Base-by-base conservation (phyloP, 2,888 invertebrate genomes). In the Heliconius aoede region DNA sequence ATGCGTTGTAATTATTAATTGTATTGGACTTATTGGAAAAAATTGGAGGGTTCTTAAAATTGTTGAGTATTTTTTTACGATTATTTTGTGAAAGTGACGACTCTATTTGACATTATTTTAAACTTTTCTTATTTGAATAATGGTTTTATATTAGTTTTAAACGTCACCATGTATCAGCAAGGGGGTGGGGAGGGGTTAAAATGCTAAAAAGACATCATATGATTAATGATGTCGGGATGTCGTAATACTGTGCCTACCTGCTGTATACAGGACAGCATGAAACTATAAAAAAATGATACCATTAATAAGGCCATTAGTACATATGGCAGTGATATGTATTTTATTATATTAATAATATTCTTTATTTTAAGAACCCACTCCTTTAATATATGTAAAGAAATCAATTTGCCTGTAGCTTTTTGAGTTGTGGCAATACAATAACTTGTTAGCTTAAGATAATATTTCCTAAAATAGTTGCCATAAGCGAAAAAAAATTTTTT, bases 381-480 rank as follows among this genome's bases (percentile, higher is more conserved):
- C n/a, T n/a, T n/a, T n/a, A n/a, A 69, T 15, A 69, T 55, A 36
- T 51, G 28, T n/a, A 28, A 28, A n/a, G 24, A 68, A 68, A 28
- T 51, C 30, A 32, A 32, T 69, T 69, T 69, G 69, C 69, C 69
- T 69, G 55, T 55, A 32, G 69, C 30, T 71, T 30, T 46, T 74
- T 71, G 18, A 58, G 26, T 64, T 69, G 67, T 73, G 77, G 69
- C 77, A 77, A 77, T 77, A 77, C 69, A 74, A 71, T 77, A 74
- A 72, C 60, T 76, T 64, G 61, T 73, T 82, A 80, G 78, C 78
- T 75, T 81, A 81, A 82, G 64, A 69, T 60, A 60, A 76, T 72
- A 80, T 21, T 64, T 82, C 82, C 84, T 81, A 83, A 80, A 68
- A 72, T 80, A 78, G 83, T 85, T 85, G 85, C 85, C 85, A 85